Evolutionary conservation across 1,140 invertebrate species (phyloP).

Genomic region (Eueides isabella): DNA sequence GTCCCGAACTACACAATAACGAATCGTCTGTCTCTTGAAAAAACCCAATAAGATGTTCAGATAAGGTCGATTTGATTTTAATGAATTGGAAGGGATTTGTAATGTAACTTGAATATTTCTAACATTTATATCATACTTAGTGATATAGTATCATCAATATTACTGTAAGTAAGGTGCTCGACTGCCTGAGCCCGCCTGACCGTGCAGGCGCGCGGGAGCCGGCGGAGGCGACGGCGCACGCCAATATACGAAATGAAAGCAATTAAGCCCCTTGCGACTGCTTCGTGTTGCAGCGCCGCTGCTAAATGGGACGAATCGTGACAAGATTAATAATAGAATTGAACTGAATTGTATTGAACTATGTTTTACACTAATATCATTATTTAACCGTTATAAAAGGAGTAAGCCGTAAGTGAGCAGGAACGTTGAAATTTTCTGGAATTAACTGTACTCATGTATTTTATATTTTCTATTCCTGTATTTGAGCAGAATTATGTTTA

Average conservation of each 20-base stretch:
- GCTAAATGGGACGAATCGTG: not conserved
- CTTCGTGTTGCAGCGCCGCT: slow-evolving; percentile 6
- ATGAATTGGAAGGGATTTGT: not conserved
- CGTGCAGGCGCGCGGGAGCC: not conserved
- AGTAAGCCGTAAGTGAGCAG: no score
- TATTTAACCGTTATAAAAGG: not conserved
- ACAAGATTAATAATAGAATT: not conserved
- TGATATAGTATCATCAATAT: not conserved
- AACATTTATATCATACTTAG: not conserved
- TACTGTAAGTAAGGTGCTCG: not conserved
- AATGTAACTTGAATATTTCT: not conserved
- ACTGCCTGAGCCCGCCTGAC: no score
- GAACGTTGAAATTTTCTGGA: not conserved
- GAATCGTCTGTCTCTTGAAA: not conserved
- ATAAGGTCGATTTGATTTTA: not conserved
- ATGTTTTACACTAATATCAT: not conserved
- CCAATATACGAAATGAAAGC: slow-evolving; percentile 29
- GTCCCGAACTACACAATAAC: not conserved
- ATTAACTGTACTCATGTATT: no score
- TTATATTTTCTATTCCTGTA: no score
- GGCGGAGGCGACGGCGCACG: slow-evolving; percentile 4
- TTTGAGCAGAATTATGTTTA: no score
- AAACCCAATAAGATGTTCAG: not conserved
- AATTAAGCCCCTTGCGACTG: slow-evolving; percentile 21
- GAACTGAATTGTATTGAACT: no score